Percentiles rank a stretch among this genome's conserved stretches.
These are phyloP conservation scores for Lithobates sylvaticus DNA, from an alignment of 2,797 vertebrate species.

Conservation along the genomic window DNA sequence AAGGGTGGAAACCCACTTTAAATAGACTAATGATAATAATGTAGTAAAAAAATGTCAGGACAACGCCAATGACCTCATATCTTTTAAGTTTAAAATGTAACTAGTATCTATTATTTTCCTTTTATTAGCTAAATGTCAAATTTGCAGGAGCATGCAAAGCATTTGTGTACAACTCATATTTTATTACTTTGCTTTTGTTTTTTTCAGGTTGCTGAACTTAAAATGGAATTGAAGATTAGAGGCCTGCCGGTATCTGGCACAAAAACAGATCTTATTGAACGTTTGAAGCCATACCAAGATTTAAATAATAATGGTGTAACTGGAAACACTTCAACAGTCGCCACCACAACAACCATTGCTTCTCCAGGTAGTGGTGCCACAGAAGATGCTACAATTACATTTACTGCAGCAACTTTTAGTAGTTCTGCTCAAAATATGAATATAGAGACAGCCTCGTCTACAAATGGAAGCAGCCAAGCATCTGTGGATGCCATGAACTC, in stretches of 20 bases:
- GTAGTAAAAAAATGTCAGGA: neutral
- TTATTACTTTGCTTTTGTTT: slow-evolving; percentile 11
- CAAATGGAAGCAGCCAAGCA: slow-evolving; percentile 56
- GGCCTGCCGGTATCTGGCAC: slow-evolving; percentile 95
- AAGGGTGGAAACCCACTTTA: too few species aligned
- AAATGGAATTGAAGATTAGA: slow-evolving; percentile 91
- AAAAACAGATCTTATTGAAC: slow-evolving; percentile 93
- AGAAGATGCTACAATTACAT: slow-evolving; percentile 71
- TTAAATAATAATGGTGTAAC: slow-evolving; percentile 70
- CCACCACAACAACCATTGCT: slow-evolving; percentile 68
- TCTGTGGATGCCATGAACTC: slow-evolving; percentile 74
- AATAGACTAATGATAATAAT: too few species aligned
- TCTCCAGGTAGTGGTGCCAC: slow-evolving; percentile 65
- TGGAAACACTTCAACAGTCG: slow-evolving; percentile 65
- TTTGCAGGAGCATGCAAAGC: neutral
- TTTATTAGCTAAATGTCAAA: neutral
- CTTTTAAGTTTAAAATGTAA: slow-evolving; percentile 4
- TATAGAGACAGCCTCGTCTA: slow-evolving; percentile 69
- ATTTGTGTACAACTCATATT: neutral
- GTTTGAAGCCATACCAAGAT: slow-evolving; percentile 88
- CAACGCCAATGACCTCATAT: too few species aligned
- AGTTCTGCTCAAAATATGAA: slow-evolving; percentile 67
- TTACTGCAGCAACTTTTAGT: slow-evolving; percentile 70
- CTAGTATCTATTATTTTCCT: neutral
- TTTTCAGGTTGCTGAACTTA: slow-evolving; percentile 92